Percentiles rank a stretch among this genome's conserved stretches.
Conservation (phyloP, 2,113 vertebrate genomes). For the Salvator merianae region DNA sequence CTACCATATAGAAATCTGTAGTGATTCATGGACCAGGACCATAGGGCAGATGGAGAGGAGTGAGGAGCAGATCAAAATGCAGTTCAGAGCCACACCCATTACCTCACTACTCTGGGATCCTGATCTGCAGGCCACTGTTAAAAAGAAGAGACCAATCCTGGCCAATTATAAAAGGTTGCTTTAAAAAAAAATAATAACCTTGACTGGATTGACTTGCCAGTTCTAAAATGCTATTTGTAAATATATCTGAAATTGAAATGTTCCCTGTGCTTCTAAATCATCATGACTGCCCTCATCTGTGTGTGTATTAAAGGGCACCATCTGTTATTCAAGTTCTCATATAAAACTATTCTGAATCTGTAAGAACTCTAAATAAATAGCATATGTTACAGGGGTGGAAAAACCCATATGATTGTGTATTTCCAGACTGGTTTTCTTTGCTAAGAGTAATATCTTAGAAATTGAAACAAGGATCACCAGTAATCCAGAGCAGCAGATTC, state of each 20-base stretch:
- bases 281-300: slow-evolving; percentile 7
- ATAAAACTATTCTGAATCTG: slow-evolving; percentile 6
- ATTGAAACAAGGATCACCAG: background rate
- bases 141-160: background rate
- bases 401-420: background rate
- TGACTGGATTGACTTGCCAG: background rate
- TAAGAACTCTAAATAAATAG: slow-evolving; percentile 2
- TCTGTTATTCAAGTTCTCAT: slow-evolving; percentile 6
- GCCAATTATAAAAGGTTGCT: background rate
- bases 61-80: no score
- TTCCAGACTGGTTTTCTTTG: background rate
- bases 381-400: background rate
- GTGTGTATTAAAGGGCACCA: slow-evolving; percentile 14
- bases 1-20: no score
- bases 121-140: no score
- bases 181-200: background rate
- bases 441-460: background rate
- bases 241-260: slow-evolving; percentile 8
- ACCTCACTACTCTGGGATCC: no score
- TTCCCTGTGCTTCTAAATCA: background rate
- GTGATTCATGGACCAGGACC: no score
- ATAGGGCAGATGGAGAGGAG: no score
- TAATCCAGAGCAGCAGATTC: background rate
- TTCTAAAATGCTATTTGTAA: slow-evolving; percentile 4
- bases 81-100: no score